These are phyloP conservation scores for Schrankia costaestrigalis DNA, from an alignment of 2,888 invertebrate species.

Conservation along the genomic window DNA sequence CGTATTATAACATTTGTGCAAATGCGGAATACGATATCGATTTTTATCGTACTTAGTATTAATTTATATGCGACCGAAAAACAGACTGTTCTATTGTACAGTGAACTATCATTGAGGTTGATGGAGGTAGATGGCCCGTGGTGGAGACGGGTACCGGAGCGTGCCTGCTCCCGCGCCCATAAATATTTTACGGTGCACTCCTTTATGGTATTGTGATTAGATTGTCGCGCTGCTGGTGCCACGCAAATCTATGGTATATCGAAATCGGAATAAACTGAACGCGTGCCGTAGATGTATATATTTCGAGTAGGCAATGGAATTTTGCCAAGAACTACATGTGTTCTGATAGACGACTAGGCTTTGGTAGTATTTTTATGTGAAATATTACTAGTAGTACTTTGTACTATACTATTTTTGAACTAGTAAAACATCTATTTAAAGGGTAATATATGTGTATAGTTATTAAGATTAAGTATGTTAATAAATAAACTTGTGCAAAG, in stretches of 20 bases:
- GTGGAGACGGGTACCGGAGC: conserved; percentile 54
- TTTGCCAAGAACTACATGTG: conserved; percentile 28
- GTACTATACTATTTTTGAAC: too few species aligned
- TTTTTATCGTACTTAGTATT: conserved; percentile 18
- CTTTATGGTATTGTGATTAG: conserved; percentile 69
- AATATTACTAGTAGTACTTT: neutral
- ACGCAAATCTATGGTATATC: conserved; percentile 58
- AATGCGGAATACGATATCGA: conserved; percentile 1
- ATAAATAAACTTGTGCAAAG: too few species aligned
- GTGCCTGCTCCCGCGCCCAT: conserved; percentile 60
- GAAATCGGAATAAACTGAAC: conserved; percentile 58
- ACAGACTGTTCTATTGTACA: conserved; percentile 19
- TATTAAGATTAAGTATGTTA: too few species aligned
- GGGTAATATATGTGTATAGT: too few species aligned
- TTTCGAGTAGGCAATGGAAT: conserved; percentile 33
- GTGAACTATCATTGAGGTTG: conserved; percentile 30
- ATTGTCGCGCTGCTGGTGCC: conserved; percentile 56
- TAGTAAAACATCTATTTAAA: too few species aligned
- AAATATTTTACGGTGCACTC: conserved; percentile 72
- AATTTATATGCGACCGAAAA: conserved; percentile 27
- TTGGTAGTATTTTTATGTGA: conserved; percentile 10
- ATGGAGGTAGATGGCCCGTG: conserved; percentile 43
- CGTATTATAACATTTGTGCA: neutral
- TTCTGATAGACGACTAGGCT: conserved; percentile 18
- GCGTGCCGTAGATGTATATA: conserved; percentile 33